phyloP scores from a whole-genome alignment of 2,888 invertebrate species.

The Xanthostigma xanthostigma region DNA sequence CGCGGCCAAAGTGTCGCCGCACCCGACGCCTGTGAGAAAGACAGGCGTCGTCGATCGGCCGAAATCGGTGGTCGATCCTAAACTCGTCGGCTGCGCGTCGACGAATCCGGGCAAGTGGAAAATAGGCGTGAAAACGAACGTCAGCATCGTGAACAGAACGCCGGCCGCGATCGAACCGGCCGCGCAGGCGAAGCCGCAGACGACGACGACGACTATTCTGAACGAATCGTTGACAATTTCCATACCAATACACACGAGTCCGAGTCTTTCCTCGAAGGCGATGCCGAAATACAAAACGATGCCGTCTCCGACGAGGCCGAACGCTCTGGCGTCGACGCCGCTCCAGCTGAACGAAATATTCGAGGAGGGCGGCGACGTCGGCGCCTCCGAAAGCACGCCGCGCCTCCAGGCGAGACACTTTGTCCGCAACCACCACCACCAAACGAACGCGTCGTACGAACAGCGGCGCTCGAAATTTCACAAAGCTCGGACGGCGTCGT shows the following conservation, averaged over 20 bases:
- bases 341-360: conserved; percentile 48
- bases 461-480: conserved; percentile 53
- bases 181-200: conserved; percentile 20
- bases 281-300: conserved; percentile 39
- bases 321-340: conserved; percentile 29
- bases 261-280: conserved; percentile 20
- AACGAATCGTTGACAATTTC: conserved; percentile 38
- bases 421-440: conserved; percentile 22
- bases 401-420: conserved; percentile 21
- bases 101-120: conserved; percentile 21
- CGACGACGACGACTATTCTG: conserved; percentile 29
- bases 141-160: conserved; percentile 11
- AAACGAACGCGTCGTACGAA: conserved; percentile 26
- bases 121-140: conserved; percentile 21
- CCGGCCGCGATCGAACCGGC: conserved; percentile 9
- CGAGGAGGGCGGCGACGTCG: conserved; percentile 39
- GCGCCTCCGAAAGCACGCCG: conserved; percentile 17
- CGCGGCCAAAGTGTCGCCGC: conserved; percentile 1
- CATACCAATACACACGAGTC: conserved; percentile 32
- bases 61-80: conserved; percentile 22
- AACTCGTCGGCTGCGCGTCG: background rate
- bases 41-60: conserved; percentile 18
- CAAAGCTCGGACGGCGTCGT: conserved; percentile 68
- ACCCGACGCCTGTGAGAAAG: conserved; percentile 7
- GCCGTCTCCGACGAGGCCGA: conserved; percentile 36